A percentile compares a stretch with the other conserved stretches of the same genome.
Conservation (phyloP, 2,888 invertebrate genomes). For the Philereme transversata region DNA sequence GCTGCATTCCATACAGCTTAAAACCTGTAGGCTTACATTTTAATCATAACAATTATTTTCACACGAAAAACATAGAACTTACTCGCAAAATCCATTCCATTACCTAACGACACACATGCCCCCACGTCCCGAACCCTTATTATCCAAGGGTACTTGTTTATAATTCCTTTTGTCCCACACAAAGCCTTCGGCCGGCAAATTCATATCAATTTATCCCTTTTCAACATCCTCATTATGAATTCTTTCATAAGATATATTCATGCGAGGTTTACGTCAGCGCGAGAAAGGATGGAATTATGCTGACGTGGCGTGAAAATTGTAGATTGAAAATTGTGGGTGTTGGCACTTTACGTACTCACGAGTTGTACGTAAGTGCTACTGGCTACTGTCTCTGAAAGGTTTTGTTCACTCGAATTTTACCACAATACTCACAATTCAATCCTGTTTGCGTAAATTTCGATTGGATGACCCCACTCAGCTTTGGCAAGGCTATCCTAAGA, state of each 20-base stretch:
- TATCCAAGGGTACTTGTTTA: conserved; percentile 62
- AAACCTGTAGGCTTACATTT: not conserved
- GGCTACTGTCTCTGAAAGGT: conserved; percentile 1
- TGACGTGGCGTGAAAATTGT: conserved; percentile 38
- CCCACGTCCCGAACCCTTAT: conserved; percentile 42
- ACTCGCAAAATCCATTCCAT: conserved; percentile 20
- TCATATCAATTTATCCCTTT: conserved; percentile 75
- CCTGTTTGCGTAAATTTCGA: no score
- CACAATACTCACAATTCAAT: no score
- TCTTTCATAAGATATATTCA: conserved; percentile 74
- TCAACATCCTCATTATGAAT: conserved; percentile 65
- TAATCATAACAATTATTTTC: conserved; percentile 21
- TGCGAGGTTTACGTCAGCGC: conserved; percentile 37
- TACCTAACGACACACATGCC: conserved; percentile 15
- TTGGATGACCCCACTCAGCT: no score
- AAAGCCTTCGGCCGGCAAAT: conserved; percentile 63
- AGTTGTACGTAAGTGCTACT: conserved; percentile 6
- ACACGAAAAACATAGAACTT: conserved; percentile 20
- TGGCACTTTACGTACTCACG: conserved; percentile 14
- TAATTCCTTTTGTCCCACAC: conserved; percentile 73
- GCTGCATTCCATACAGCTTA: no score
- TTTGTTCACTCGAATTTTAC: not conserved
- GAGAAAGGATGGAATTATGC: conserved; percentile 38
- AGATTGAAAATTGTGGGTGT: conserved; percentile 21
- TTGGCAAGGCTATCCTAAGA: no score